Percentiles rank a stretch among this genome's conserved stretches.
These are phyloP conservation scores for Hirtodrosophila alboralis DNA, from an alignment of 2,888 invertebrate genomes.

Conservation along the genomic window DNA sequence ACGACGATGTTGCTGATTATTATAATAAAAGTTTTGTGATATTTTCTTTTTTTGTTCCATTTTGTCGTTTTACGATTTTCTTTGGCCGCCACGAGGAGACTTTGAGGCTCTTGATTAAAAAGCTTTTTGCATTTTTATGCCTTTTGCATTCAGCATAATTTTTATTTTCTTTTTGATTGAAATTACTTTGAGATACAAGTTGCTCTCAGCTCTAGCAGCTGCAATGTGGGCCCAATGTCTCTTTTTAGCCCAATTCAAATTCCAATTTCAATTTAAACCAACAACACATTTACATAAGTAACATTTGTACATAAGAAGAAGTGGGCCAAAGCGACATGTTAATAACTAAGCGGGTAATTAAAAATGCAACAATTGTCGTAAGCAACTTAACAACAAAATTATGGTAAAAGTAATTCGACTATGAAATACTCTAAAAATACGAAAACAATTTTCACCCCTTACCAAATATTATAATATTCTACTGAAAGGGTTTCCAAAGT, in stretches of 20 bases:
- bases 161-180: conserved; percentile 44
- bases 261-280: conserved; percentile 14
- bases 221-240: conserved; percentile 28
- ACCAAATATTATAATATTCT: too few relatives aligned
- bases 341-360: conserved; percentile 74
- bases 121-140: conserved; percentile 62
- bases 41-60: conserved; percentile 56
- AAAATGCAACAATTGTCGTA: conserved; percentile 54
- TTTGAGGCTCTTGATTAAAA: conserved; percentile 73
- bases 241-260: conserved; percentile 24
- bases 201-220: not conserved
- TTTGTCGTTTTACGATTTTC: conserved; percentile 42
- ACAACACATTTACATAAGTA: conserved; percentile 49
- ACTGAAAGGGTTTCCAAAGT: too few relatives aligned
- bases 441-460: too few relatives aligned
- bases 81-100: conserved; percentile 59
- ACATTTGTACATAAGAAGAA: conserved; percentile 23
- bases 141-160: conserved; percentile 25
- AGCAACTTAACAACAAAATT: conserved; percentile 5
- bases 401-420: not conserved
- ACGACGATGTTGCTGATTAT: conserved; percentile 51
- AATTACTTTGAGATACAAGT: conserved; percentile 50
- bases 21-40: conserved; percentile 76
- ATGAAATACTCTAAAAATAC: conserved; percentile 31
- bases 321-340: conserved; percentile 68